A percentile compares a stretch with the other conserved stretches of the same genome.
Evolutionary conservation across 2,888 invertebrate species (phyloP).

Genomic region (Teinopalpus imperialis): DNA sequence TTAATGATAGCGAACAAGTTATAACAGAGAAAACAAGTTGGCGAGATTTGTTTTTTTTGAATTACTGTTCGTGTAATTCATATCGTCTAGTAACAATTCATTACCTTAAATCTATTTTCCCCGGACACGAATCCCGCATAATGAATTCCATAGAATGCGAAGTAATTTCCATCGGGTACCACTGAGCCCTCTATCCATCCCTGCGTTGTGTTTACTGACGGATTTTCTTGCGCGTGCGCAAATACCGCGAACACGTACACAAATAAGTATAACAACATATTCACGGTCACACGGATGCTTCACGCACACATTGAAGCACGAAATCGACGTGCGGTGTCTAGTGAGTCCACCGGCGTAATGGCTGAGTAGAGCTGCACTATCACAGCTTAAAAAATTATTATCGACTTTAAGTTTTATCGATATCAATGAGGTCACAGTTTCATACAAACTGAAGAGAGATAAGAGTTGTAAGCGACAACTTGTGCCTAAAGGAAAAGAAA

Average conservation of each 20-base stretch:
- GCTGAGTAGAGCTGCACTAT: slow-evolving; percentile 15
- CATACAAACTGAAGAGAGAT: slow-evolving; percentile 12
- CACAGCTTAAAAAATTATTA: slow-evolving; percentile 14
- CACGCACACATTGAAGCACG: background rate
- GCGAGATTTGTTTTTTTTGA: too few species aligned
- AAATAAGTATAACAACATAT: slow-evolving; percentile 25
- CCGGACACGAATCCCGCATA: slow-evolving; percentile 54
- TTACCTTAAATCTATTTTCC: slow-evolving; percentile 57
- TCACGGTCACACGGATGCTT: background rate
- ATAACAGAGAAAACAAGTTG: too few species aligned
- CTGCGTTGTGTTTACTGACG: slow-evolving; percentile 1
- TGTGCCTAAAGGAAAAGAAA: background rate
- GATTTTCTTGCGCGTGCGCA: background rate
- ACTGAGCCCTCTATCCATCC: slow-evolving; percentile 1
- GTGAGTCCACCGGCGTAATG: slow-evolving; percentile 29
- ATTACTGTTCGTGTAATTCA: too few species aligned
- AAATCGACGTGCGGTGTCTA: slow-evolving; percentile 23
- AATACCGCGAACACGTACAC: slow-evolving; percentile 30
- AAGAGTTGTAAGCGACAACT: too few species aligned
- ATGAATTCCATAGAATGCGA: slow-evolving; percentile 30
- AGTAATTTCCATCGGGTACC: slow-evolving; percentile 3
- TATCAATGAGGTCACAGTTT: slow-evolving; percentile 38
- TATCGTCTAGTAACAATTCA: too few species aligned
- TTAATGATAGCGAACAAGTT: background rate
- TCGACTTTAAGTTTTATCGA: slow-evolving; percentile 27